Conservation (phyloP, 2,797 vertebrate genomes). For the Urocyon cinereoargenteus region DNA sequence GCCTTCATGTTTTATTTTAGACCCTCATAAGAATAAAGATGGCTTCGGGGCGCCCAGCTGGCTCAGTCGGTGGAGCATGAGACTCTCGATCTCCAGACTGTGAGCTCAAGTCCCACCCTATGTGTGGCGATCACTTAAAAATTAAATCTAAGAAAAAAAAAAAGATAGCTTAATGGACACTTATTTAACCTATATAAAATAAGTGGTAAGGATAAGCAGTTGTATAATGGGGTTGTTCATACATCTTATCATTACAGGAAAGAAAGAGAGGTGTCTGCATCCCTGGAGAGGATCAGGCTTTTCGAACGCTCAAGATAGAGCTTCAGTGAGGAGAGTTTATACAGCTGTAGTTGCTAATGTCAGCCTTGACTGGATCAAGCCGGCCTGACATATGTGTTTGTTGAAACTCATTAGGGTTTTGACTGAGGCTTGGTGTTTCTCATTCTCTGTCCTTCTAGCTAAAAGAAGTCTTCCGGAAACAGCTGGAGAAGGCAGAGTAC, state of each 20-base stretch:
- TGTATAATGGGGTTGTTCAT: neutral
- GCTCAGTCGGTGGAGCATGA: neutral
- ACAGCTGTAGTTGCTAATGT: neutral
- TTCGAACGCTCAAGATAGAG: neutral
- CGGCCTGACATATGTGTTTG: neutral
- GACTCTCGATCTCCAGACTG: neutral
- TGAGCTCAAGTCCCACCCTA: neutral
- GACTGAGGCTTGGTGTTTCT: constrained; percentile 44
- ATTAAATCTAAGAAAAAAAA: neutral
- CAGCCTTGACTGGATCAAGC: neutral
- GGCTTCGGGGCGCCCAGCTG: neutral
- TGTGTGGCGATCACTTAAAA: neutral
- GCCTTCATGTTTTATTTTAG: neutral
- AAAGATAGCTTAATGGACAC: neutral
- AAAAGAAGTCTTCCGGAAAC: constrained; percentile 98
- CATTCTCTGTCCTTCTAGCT: constrained; percentile 88
- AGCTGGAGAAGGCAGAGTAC: constrained; percentile 97
- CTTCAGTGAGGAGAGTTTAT: neutral
- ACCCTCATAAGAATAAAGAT: neutral
- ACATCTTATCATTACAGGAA: neutral
- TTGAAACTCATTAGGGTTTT: constrained; percentile 25
- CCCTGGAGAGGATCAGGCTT: neutral
- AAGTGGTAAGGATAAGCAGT: neutral
- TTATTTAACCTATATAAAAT: neutral
- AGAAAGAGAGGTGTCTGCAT: neutral